Conservation (phyloP, 2,888 invertebrate species). For the Proisotoma minuta region DNA sequence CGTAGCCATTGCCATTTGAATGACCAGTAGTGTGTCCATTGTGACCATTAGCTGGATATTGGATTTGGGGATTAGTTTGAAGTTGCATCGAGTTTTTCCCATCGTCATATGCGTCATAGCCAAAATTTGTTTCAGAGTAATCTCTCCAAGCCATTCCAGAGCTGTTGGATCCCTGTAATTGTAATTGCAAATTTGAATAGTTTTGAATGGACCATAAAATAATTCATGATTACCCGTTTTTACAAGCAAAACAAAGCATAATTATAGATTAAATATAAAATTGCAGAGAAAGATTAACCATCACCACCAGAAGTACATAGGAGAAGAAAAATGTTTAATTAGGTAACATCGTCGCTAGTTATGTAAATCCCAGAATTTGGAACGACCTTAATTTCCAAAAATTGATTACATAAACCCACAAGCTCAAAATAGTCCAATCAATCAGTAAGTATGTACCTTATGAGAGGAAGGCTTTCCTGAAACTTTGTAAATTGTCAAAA, state of each 20-base stretch:
- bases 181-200: too few relatives aligned
- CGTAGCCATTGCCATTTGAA: constrained; percentile 25
- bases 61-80: constrained; percentile 27
- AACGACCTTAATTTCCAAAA: not conserved
- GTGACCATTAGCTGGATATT: constrained; percentile 18
- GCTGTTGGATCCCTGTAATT: constrained; percentile 28
- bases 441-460: constrained; percentile 58
- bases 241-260: too few relatives aligned
- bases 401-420: not conserved
- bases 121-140: constrained; percentile 77
- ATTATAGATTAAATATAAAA: too few relatives aligned
- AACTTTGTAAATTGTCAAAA: constrained; percentile 71
- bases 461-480: constrained; percentile 58
- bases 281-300: too few relatives aligned
- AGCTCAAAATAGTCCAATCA: not conserved
- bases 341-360: too few relatives aligned
- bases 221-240: too few relatives aligned
- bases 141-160: constrained; percentile 71
- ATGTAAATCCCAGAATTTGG: not conserved
- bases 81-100: constrained; percentile 46
- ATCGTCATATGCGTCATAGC: constrained; percentile 80
- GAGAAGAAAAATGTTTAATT: not conserved
- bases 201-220: too few relatives aligned
- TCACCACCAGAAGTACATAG: not conserved
- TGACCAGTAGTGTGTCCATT: constrained; percentile 25